Base-by-base conservation (phyloP, 2,888 invertebrate species). In the Anticlea derivata region DNA sequence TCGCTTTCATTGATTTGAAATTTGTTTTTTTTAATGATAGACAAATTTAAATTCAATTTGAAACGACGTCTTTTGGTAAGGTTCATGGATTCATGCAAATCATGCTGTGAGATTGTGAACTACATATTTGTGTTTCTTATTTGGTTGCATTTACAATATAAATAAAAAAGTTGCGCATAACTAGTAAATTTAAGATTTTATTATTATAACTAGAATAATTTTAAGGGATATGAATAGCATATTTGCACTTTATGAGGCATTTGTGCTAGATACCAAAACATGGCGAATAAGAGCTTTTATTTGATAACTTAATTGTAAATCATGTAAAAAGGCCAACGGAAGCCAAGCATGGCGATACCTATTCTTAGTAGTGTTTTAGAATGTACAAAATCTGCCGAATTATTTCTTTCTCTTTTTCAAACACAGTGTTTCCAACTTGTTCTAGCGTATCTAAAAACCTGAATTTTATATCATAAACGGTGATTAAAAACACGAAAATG, bases 371-470 rank as follows among this genome's bases (percentile, higher is more conserved):
- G 4, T 31, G 31, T 10, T 41, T 31, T 31, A 23, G 41, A 41
- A 41, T 40, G 40, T 23, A 29, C 5, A 7, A 29, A 26, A 7
- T 40, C 23, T 20, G 1, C 7, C 12, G 30, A 41, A 46, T 12
- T 8, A 29, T 37, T 12, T 50, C 43, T 48, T 48, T 48, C 43
- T 27, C 39, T 44, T 24, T 17, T 13, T 34, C 8, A 43, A 29
- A 24, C 13, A 44, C 34, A 27, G 29, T 38, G 33, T 34, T 46
- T 30, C 6, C 17, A 39, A 10, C 7, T 24, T 8, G 10, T 48
- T 33, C 34, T 45, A 53, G 53, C 48, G 53, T 17, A 48, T 48
- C 53, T 53, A 53, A 53, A 52, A 29, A 44, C 44, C n/a, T 31
- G 34, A 34, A 51, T 46, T 46, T 51, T 7, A 20, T 33, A 53